Evolutionary conservation across 2,888 invertebrate genomes (phyloP), one percentile per base, ranked within the genome.

Genomic region (Muscina levida): DNA sequence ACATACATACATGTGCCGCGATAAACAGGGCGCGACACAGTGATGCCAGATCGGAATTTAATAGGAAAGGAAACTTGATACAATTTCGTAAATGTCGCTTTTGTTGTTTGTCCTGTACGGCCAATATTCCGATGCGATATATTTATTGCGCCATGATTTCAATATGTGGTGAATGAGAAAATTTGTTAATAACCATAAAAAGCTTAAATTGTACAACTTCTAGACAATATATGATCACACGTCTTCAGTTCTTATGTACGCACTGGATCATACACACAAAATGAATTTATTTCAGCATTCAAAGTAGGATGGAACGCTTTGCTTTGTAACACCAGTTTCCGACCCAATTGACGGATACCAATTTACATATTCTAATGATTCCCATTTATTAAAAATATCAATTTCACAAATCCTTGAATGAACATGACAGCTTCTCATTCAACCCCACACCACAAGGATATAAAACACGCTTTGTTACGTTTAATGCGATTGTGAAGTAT

Each of bases 41-140:
- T 68, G 88, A 86, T 88, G 87, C 87, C 88, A 87, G 87, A 83
- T n/a, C n/a, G n/a, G n/a, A n/a, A n/a, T n/a, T n/a, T n/a, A n/a
- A n/a, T n/a, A n/a, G n/a, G n/a, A n/a, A n/a, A n/a, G n/a, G n/a
- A n/a, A n/a, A n/a, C n/a, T n/a, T n/a, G n/a, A n/a, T n/a, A n/a
- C n/a, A n/a, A n/a, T n/a, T n/a, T n/a, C n/a, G n/a, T n/a, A n/a
- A n/a, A n/a, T n/a, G n/a, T n/a, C n/a, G n/a, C n/a, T n/a, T n/a
- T n/a, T n/a, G n/a, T n/a, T n/a, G n/a, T n/a, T n/a, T n/a, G n/a
- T n/a, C n/a, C n/a, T n/a, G n/a, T n/a, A n/a, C n/a, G n/a, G n/a
- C n/a, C n/a, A n/a, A n/a, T n/a, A n/a, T n/a, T n/a, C n/a, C n/a
- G n/a, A n/a, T n/a, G n/a, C n/a, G n/a, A n/a, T n/a, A n/a, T n/a